These are phyloP conservation scores for Nomada hirtipes DNA, from an alignment of 2,888 invertebrate species.

Conservation along the genomic window DNA sequence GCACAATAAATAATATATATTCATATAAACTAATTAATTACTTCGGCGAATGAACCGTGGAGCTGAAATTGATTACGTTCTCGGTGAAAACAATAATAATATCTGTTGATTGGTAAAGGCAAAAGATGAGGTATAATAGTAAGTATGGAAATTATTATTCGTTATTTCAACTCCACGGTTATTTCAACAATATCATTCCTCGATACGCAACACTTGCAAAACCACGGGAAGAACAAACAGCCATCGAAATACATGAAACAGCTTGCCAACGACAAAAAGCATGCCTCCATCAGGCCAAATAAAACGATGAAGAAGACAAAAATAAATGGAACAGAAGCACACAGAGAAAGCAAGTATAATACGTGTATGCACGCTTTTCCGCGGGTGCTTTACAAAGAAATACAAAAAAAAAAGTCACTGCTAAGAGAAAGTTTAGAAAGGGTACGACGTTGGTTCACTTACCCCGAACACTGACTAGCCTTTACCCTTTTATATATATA, in stretches of 20 bases:
- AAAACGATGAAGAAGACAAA: background rate
- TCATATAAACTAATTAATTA: too few species aligned
- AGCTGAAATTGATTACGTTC: too few species aligned
- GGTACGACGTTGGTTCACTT: constrained; percentile 42
- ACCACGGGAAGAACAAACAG: background rate
- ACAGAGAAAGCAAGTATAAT: constrained; percentile 18
- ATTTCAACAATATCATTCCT: too few species aligned
- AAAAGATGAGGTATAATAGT: too few species aligned
- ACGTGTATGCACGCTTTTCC: background rate
- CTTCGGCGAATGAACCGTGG: too few species aligned
- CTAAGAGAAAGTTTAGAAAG: constrained; percentile 13
- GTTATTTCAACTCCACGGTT: too few species aligned
- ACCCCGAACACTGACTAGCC: constrained; percentile 41
- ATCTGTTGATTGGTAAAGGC: too few species aligned
- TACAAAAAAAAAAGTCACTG: background rate
- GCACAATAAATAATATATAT: too few species aligned
- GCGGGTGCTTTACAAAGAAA: constrained; percentile 3
- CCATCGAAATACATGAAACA: background rate
- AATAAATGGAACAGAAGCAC: background rate
- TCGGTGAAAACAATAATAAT: too few species aligned
- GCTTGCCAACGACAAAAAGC: constrained; percentile 16
- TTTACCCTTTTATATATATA: background rate
- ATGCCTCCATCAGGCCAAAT: constrained; percentile 18
- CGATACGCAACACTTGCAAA: too few species aligned
- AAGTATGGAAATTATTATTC: too few species aligned